Percentiles rank a stretch among this genome's conserved stretches.
Conservation (phyloP, 2,113 vertebrate genomes). For the Gnathonemus echidnorhynchus region DNA sequence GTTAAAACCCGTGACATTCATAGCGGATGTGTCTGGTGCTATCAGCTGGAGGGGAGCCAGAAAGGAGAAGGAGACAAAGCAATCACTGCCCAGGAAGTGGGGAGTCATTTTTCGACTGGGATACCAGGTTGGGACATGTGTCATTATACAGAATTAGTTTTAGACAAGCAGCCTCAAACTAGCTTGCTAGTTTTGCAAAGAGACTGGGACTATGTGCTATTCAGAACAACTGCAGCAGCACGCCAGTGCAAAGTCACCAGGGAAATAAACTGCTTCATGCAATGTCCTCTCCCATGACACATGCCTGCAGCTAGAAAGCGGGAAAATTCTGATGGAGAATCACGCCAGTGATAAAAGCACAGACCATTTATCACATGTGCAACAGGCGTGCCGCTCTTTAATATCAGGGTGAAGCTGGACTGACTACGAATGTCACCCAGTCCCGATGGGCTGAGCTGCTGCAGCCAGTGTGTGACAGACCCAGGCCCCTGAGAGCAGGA, state of each 20-base stretch:
- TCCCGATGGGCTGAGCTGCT: background rate
- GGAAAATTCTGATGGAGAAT: background rate
- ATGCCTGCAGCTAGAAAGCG: background rate
- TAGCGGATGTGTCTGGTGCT: background rate
- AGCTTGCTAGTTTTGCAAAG: background rate
- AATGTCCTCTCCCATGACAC: background rate
- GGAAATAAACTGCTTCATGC: background rate
- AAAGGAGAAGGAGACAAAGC: too few species aligned
- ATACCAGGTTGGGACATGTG: background rate
- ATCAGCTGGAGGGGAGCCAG: background rate
- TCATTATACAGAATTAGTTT: background rate
- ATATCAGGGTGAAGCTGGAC: background rate
- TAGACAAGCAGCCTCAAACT: background rate
- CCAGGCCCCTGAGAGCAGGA: background rate
- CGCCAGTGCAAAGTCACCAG: background rate
- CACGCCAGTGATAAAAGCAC: background rate
- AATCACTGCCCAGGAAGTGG: background rate
- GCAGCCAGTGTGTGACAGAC: background rate
- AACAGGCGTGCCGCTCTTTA: background rate
- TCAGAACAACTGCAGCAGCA: background rate
- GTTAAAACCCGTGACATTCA: background rate
- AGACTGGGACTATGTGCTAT: background rate
- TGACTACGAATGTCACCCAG: background rate
- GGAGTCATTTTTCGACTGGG: background rate
- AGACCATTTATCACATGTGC: background rate